These are phyloP conservation scores for Drosophila hydei DNA, from an alignment of 1,140 invertebrate genomes.

Conservation along the genomic window DNA sequence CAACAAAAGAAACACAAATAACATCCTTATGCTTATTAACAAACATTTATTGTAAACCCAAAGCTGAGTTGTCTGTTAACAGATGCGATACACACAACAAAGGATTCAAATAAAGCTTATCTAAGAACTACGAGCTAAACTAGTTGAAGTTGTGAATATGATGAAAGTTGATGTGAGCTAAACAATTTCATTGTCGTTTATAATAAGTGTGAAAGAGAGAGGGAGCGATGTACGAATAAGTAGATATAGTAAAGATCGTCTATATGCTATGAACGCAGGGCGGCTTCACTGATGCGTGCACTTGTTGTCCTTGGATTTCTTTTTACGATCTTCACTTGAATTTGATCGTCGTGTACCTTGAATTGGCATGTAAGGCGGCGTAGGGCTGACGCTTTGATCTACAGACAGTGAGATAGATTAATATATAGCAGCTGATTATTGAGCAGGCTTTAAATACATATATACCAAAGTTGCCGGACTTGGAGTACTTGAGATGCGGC, in stretches of 20 bases:
- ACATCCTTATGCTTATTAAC: slow-evolving; percentile 6
- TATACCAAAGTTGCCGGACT: slow-evolving; percentile 81
- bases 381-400: slow-evolving; percentile 85
- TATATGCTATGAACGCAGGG: slow-evolving; percentile 10
- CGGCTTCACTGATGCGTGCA: slow-evolving; percentile 81
- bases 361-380: slow-evolving; percentile 91
- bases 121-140: slow-evolving; percentile 46
- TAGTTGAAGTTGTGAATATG: slow-evolving; percentile 37
- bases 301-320: slow-evolving; percentile 84
- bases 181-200: slow-evolving; percentile 71
- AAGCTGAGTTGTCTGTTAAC: slow-evolving; percentile 11
- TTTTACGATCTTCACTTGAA: slow-evolving; percentile 85
- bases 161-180: slow-evolving; percentile 31
- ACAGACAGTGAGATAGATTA: slow-evolving; percentile 15
- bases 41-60: slow-evolving; percentile 53
- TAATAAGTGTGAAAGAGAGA: slow-evolving; percentile 1
- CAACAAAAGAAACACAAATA: too few relatives aligned
- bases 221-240: background rate
- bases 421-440: slow-evolving; percentile 13
- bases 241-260: slow-evolving; percentile 3
- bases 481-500: slow-evolving; percentile 76
- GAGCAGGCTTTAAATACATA: slow-evolving; percentile 66
- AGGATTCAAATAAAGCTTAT: slow-evolving; percentile 41
- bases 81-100: slow-evolving; percentile 26
- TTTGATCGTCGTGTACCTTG: slow-evolving; percentile 89